Percentiles rank a stretch among this genome's conserved stretches.
Evolutionary conservation across 2,797 vertebrate genomes (phyloP).

Genomic region (Gallirallus australis): DNA sequence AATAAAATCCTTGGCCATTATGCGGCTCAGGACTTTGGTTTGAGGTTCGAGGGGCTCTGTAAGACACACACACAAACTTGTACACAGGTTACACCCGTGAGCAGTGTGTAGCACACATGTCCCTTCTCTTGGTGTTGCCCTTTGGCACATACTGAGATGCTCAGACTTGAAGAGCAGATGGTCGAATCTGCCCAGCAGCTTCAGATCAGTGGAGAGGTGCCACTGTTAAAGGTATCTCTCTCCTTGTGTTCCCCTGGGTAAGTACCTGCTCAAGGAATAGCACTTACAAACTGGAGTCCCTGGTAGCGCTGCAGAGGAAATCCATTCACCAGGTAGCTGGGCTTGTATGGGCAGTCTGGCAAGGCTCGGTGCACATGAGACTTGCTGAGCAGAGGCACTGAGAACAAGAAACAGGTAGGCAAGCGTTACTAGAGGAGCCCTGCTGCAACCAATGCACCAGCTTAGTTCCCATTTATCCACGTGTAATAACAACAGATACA

Average conservation of each 20-base stretch:
- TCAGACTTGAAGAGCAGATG: not conserved
- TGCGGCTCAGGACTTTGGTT: not conserved
- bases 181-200: not conserved
- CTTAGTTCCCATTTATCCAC: not conserved
- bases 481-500: not conserved
- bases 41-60: not conserved
- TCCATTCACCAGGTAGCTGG: constrained; percentile 90
- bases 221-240: not conserved
- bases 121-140: not conserved
- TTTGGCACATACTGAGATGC: not conserved
- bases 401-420: not conserved
- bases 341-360: constrained; percentile 89
- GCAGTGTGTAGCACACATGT: not conserved
- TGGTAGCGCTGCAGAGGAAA: constrained; percentile 89
- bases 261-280: not conserved
- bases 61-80: not conserved
- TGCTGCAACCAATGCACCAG: not conserved
- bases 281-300: constrained; percentile 94
- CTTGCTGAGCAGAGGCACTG: constrained; percentile 88
- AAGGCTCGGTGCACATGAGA: constrained; percentile 81
- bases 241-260: not conserved
- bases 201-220: not conserved
- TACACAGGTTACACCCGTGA: not conserved
- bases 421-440: not conserved
- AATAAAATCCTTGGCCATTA: not conserved